Base-by-base conservation (phyloP, 2,797 vertebrate species). In the Poeciliopsis gracilis region DNA sequence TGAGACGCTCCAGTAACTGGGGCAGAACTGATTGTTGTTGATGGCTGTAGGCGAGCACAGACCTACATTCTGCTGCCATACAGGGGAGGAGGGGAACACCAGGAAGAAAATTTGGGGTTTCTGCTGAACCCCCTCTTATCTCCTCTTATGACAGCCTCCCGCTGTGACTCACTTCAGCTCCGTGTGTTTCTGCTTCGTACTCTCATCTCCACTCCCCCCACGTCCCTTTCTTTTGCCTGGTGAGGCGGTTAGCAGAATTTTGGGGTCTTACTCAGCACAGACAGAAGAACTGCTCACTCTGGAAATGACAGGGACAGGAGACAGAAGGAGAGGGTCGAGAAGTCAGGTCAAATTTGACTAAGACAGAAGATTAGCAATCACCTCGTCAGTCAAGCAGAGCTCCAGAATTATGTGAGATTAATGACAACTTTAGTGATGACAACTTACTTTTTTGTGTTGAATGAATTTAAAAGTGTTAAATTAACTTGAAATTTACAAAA, bases 21-120 rank as follows among this genome's bases (percentile, higher is more conserved):
- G 94, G 94, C 95, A 95, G 94, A 95, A 96, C 93, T 94, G 95
- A 96, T 95, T 95, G 90, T 90, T 93, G 92, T 91, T 93, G 93
- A 95, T 95, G 91, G 94, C 95, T 94, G 91, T 89, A 95, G 95
- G 95, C 95, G 33, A 93, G 82, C 83, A 38, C 78, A 95, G 95
- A 95, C 95, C 95, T 95, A 96, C 94, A 96, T 95, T 94, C 85
- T 91, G 79, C 55, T 59, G 76, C 82, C 73, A 46, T 76, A 77
- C 83, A 87, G 78, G 84, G 77, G 84, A 84, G 86, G 70, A 75
- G 80, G 73, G 66, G 75, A 18, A 67, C 33, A 82, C 75, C 18
- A 72, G 82, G 67, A 47, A 75, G 30, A 80, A 81, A 86, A 84
- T 88, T 70, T 25, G 82, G 77, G 87, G 80, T 90, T 66, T 90